Evolutionary conservation across 2,888 invertebrate genomes (phyloP), one percentile per base, ranked within the genome.

Genomic region (Ochropleura plecta): DNA sequence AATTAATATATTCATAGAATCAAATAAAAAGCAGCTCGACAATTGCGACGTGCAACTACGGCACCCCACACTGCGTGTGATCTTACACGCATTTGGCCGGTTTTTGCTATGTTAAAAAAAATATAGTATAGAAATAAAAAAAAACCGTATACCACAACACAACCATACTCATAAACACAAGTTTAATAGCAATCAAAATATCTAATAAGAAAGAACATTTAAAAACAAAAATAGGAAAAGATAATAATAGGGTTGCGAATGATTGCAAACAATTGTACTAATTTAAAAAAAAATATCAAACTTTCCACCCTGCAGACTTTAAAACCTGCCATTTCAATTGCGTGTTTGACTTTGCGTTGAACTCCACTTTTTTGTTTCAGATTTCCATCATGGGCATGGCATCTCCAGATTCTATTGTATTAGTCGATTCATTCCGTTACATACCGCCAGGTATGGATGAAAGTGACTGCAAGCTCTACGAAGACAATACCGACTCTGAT

Each of bases 351-450:
- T 57, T 14, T 69, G n/a, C 10, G 7, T 44, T 76, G n/a, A 70
- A 46, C 16, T 40, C 49, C 42, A 64, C 44, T 79, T 51, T 77
- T 64, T 84, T 83, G 77, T 92, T 93, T 51, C 90, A 94, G 94
- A 78, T 94, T 60, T 89, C 89, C 8, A 84, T 94, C 14, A 88
- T 91, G 85, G 93, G 92, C 10, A 73, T 82, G 40, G 89, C 86
- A 8, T 80, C 85, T 4, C 62, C 72, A 7, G 76, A 70, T 18
- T 91, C 92, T 12, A 76, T 85, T 40, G 84, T 93, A 5, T 73
- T 92, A 16, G 81, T 94, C 0, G 93, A 93, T 81, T 93, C 94
- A 20, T 92, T 94, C 53, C 90, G 93, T 44, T 94, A 93, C 59
- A 88, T 91, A 55, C 89, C 91, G 4, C 90, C 90, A 5, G 67